Percentiles rank a stretch among this genome's conserved stretches.
phyloP scores from a whole-genome alignment of 92 coral and sea anemone species.

The Palythoa grandis region DNA sequence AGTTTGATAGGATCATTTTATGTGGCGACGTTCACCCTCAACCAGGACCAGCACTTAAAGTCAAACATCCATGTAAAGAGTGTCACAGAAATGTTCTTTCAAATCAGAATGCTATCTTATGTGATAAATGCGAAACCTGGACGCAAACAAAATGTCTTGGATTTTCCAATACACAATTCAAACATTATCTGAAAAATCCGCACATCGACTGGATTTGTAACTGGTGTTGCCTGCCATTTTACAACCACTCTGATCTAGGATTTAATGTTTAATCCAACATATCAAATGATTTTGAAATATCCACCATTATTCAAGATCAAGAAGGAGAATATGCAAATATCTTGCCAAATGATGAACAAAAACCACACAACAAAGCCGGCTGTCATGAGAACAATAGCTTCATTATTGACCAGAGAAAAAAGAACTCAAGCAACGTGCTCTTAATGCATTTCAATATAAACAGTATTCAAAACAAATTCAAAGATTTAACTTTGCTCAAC shows the following conservation, averaged over 20 bases:
- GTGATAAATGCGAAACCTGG: constrained; percentile 58
- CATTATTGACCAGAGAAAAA: constrained; percentile 25
- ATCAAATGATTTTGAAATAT: constrained; percentile 31
- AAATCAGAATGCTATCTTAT: constrained; percentile 62
- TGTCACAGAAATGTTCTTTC: constrained; percentile 57
- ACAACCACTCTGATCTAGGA: constrained; percentile 19
- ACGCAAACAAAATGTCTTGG: constrained; percentile 63
- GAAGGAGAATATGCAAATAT: constrained; percentile 35
- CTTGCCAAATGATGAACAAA: too few species aligned
- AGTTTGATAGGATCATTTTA: constrained; percentile 31
- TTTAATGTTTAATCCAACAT: constrained; percentile 34
- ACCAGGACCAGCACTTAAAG: constrained; percentile 56
- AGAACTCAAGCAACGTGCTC: constrained; percentile 36
- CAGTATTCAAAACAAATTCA: constrained; percentile 47
- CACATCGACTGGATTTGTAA: constrained; percentile 53
- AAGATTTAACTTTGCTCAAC: constrained; percentile 11
- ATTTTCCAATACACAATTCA: constrained; percentile 44
- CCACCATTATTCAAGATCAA: constrained; percentile 35
- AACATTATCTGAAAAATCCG: constrained; percentile 52
- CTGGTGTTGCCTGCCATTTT: constrained; percentile 49
- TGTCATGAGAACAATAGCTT: constrained; percentile 37
- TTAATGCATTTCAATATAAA: constrained; percentile 44
- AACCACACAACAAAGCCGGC: neutral
- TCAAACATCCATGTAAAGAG: constrained; percentile 58
- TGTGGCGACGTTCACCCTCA: constrained; percentile 56